Percentiles rank a stretch among this genome's conserved stretches.
Conservation (phyloP, 2,888 invertebrate species). For the Lamproptera curius region DNA sequence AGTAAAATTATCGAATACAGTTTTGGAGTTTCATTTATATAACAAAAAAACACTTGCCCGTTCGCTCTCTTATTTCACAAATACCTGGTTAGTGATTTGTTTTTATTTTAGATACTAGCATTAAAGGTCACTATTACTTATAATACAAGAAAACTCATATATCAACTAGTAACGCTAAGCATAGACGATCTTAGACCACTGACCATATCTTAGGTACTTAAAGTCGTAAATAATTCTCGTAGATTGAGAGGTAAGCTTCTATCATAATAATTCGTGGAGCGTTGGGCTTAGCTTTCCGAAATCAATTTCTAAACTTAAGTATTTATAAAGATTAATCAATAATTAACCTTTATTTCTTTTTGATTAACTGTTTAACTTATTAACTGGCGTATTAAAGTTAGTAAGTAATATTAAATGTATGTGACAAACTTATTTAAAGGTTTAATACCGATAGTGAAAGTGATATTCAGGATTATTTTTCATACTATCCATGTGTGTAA, state of each 20-base stretch:
- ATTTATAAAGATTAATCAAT: conserved; percentile 45
- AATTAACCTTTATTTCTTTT: conserved; percentile 35
- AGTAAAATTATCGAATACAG: conserved; percentile 67
- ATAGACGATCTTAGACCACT: conserved; percentile 16
- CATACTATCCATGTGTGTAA: too few relatives aligned
- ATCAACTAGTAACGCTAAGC: conserved; percentile 10
- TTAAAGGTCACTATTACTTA: conserved; percentile 68
- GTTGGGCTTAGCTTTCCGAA: conserved; percentile 38
- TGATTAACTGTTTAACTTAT: conserved; percentile 52
- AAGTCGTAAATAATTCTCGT: conserved; percentile 22
- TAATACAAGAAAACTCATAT: conserved; percentile 12
- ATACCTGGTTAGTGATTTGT: conserved; percentile 23
- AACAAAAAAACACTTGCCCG: conserved; percentile 41
- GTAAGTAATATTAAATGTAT: conserved; percentile 31
- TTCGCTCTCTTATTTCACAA: conserved; percentile 42
- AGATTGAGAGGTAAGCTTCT: conserved; percentile 21
- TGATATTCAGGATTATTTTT: too few relatives aligned
- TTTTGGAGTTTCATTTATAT: conserved; percentile 67
- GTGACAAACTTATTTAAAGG: conserved; percentile 43
- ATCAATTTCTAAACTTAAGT: conserved; percentile 42
- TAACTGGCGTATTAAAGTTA: conserved; percentile 51
- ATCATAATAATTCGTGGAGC: conserved; percentile 25
- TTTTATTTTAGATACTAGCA: conserved; percentile 30
- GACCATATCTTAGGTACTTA: conserved; percentile 36
- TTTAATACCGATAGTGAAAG: too few relatives aligned